Evolutionary conservation across 2,113 vertebrate species (phyloP), one percentile per base, ranked within the genome.

Genomic region (Nyctereutes procyonoides): DNA sequence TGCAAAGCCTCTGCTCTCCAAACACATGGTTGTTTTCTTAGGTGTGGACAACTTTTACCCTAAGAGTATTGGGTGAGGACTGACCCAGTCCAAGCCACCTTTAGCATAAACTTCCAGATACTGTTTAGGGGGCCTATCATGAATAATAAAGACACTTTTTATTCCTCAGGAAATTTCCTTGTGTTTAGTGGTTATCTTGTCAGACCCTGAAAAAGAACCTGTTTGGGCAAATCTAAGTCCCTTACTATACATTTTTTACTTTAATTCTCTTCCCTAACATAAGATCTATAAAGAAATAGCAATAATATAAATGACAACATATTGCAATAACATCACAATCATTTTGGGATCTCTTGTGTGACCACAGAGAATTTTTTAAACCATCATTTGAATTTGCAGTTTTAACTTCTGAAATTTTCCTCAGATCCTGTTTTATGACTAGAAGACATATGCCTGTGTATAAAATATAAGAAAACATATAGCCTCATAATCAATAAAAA

Each of bases 41-140:
- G 43, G 4, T 8, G 16, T 32, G 5, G 24, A 26, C 4, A 14
- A 28, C 3, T 16, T 5, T 22, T 38, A 16, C 32, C 53, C 1
- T 80, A 51, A 55, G n/a, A 48, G 1, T 85, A 4, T 5, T 86
- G 24, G 5, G 0, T 62, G 13, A 62, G 1, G 17, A 8, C 2
- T 67, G 15, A 60, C 1, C 12, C 38, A 81, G 12, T 32, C 15
- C 63, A 38, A 86, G 2, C 1, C 16, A 55, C 38, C 8, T 4
- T 30, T 43, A 80, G 8, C 69, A 53, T 53, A n/a, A 86, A 67
- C 1, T 58, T 32, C 67, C 13, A 88, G 2, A 8, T 83, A 13
- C 56, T 3, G 11, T 56, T 24, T 26, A 58, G 1, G 11, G 15
- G 32, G 8, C 1, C 20, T 2, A 80, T 15, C 0, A 22, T 20